A percentile compares a stretch with the other conserved stretches of the same genome.
phyloP scores from a whole-genome alignment of 2,113 vertebrate genomes.

The Lathamus discolor region DNA sequence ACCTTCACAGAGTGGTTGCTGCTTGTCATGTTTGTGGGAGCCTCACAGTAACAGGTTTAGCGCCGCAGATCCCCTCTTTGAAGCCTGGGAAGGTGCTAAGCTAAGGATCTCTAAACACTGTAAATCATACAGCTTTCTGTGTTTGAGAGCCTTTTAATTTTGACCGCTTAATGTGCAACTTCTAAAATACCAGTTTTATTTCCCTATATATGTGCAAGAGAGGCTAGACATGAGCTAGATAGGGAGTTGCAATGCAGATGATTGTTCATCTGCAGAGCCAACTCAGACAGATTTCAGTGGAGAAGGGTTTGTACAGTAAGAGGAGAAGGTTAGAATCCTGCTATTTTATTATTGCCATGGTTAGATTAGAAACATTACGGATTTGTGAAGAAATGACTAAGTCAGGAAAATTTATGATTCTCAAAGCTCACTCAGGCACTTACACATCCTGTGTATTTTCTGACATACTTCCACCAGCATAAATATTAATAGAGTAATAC shows the following conservation, averaged over 20 bases:
- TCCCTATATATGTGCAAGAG: background rate
- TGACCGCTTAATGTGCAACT: constrained; percentile 9
- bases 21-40: constrained; percentile 14
- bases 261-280: constrained; percentile 35
- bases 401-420: constrained; percentile 59
- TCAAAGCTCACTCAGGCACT: constrained; percentile 50
- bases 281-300: constrained; percentile 5
- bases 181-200: constrained; percentile 31
- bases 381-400: constrained; percentile 56
- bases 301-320: constrained; percentile 48
- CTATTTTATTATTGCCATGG: constrained; percentile 49
- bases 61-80: background rate
- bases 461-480: constrained; percentile 62
- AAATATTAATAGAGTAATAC: constrained; percentile 69
- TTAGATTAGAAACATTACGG: constrained; percentile 53
- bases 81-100: background rate
- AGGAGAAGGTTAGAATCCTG: constrained; percentile 48
- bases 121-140: background rate
- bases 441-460: constrained; percentile 65
- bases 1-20: background rate
- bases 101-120: background rate
- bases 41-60: constrained; percentile 33
- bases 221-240: constrained; percentile 28
- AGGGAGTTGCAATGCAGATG: constrained; percentile 28
- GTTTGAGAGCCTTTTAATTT: constrained; percentile 38